phyloP scores from a whole-genome alignment of 2,797 vertebrate genomes.

The Pseudomugil gertrudae region DNA sequence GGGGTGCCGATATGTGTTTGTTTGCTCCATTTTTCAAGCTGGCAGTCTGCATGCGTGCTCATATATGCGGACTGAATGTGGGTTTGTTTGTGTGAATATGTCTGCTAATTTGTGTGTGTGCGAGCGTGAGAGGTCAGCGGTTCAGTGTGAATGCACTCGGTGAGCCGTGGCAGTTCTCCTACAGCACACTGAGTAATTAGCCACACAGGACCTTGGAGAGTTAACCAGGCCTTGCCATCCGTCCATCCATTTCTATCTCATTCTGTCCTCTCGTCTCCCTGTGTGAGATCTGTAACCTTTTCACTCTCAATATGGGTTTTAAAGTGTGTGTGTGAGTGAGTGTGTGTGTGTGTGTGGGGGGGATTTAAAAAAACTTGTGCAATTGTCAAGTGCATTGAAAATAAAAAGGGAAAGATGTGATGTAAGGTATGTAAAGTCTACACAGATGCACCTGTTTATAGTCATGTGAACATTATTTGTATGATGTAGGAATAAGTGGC shows the following conservation, averaged over 20 bases:
- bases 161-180: constrained; percentile 69
- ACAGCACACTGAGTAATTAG: constrained; percentile 84
- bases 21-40: constrained; percentile 70
- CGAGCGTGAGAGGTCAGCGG: constrained; percentile 72
- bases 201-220: constrained; percentile 81
- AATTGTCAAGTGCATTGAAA: constrained; percentile 5
- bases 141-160: constrained; percentile 74
- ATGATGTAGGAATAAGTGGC: neutral
- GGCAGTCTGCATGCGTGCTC: constrained; percentile 55
- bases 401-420: neutral
- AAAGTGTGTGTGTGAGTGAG: no score
- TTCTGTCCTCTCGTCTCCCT: constrained; percentile 23
- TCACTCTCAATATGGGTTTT: constrained; percentile 29
- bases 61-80: constrained; percentile 65
- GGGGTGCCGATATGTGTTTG: constrained; percentile 50
- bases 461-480: neutral
- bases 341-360: no score
- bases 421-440: neutral
- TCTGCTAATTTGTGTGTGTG: constrained; percentile 63
- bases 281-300: constrained; percentile 44
- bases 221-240: constrained; percentile 77
- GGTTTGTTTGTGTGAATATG: constrained; percentile 72
- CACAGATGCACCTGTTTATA: neutral
- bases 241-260: constrained; percentile 20
- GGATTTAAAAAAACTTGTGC: constrained; percentile 14